phyloP scores from a whole-genome alignment of 2,888 invertebrate genomes.

The Aromia moschata region DNA sequence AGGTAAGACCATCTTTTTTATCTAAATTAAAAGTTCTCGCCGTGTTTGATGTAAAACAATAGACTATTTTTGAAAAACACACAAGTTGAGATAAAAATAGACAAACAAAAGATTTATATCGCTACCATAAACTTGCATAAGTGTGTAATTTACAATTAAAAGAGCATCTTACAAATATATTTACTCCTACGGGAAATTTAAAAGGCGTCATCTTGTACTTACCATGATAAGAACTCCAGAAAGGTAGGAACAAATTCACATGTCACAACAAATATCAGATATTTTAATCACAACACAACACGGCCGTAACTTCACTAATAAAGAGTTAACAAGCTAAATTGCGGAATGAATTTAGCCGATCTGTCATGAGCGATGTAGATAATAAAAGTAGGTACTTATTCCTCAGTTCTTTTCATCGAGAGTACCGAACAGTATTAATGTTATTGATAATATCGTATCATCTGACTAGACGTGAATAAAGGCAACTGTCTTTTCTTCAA shows the following conservation, averaged over 20 bases:
- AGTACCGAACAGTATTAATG: constrained; percentile 9
- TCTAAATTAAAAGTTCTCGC: no score
- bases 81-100: constrained; percentile 9
- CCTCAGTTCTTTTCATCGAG: constrained; percentile 8
- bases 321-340: constrained; percentile 53
- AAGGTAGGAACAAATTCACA: constrained; percentile 19
- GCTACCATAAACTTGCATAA: constrained; percentile 7
- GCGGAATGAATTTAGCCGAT: constrained; percentile 48
- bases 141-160: constrained; percentile 2
- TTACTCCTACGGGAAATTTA: not conserved
- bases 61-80: not conserved
- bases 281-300: constrained; percentile 29
- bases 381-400: constrained; percentile 18
- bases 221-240: constrained; percentile 28
- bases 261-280: constrained; percentile 15
- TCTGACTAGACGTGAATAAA: not conserved
- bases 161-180: not conserved
- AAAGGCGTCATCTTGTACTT: constrained; percentile 8
- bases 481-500: constrained; percentile 6
- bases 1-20: no score
- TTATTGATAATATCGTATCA: constrained; percentile 14
- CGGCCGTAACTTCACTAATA: constrained; percentile 41
- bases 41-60: no score
- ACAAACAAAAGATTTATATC: constrained; percentile 9
- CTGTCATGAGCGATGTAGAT: constrained; percentile 31